Conservation (phyloP, 2,888 invertebrate species). For the Napeogenes inachia region DNA sequence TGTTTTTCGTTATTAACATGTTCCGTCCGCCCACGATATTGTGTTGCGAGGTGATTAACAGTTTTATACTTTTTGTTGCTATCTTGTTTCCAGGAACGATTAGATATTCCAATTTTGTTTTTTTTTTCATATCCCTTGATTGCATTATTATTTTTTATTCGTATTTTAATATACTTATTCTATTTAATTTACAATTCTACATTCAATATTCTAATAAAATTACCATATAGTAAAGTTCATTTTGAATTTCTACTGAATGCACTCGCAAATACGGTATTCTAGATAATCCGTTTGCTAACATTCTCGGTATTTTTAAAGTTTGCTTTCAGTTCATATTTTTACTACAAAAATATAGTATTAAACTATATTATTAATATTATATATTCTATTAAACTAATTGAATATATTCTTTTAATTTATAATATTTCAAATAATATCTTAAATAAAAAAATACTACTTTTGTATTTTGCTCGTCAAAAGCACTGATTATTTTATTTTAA, state of each 20-base stretch:
- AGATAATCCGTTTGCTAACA: neutral
- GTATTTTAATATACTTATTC: too few species aligned
- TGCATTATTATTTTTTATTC: too few species aligned
- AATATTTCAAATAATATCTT: too few species aligned
- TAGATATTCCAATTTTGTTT: neutral
- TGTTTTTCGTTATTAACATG: constrained; percentile 11
- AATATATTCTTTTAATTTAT: too few species aligned
- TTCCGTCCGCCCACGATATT: constrained; percentile 5
- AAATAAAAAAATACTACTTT: too few species aligned
- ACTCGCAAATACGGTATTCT: constrained; percentile 1
- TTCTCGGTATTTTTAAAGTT: neutral
- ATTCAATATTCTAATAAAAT: too few species aligned
- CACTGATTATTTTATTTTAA: too few species aligned
- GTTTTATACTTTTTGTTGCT: constrained; percentile 1
- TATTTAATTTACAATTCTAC: too few species aligned
- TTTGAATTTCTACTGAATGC: neutral
- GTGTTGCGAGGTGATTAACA: constrained; percentile 7
- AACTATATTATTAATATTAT: neutral
- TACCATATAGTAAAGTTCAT: neutral
- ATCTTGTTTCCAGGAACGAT: constrained; percentile 1
- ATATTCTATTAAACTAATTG: neutral
- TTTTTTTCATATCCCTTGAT: neutral
- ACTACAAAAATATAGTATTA: neutral
- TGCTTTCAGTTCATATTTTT: neutral
- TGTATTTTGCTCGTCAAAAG: too few species aligned